These are phyloP conservation scores for Balanococcus diminutus DNA, from an alignment of 2,888 invertebrate genomes.

Conservation along the genomic window DNA sequence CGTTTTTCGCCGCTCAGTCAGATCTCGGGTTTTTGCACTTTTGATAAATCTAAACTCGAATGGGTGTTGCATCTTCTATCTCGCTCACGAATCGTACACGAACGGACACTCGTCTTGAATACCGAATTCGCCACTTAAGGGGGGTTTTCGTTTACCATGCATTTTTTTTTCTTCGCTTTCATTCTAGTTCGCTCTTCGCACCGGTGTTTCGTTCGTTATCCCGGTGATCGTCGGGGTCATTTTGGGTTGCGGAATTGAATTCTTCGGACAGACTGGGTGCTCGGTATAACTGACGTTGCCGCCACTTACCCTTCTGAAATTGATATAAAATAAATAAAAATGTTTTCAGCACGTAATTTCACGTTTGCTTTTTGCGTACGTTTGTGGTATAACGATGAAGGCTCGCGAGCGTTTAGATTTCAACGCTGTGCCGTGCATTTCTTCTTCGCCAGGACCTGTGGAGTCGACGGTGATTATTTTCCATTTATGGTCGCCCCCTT, in stretches of 20 bases:
- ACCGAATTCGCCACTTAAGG: slow-evolving; percentile 9
- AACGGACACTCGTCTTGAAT: slow-evolving; percentile 41
- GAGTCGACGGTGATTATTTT: neutral
- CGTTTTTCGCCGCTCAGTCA: neutral
- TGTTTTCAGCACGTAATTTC: slow-evolving; percentile 38
- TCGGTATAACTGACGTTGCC: slow-evolving; percentile 13
- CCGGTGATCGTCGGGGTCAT: neutral
- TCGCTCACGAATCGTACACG: neutral
- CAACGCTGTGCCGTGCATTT: neutral
- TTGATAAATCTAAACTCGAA: slow-evolving; percentile 42
- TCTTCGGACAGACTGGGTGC: neutral
- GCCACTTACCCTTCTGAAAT: neutral
- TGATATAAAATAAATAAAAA: slow-evolving; percentile 40
- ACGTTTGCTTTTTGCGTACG: neutral
- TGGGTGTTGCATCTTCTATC: neutral
- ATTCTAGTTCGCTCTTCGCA: neutral
- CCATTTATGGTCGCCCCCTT: neutral
- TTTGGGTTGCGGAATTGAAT: neutral
- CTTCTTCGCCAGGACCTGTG: neutral
- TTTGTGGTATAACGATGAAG: neutral
- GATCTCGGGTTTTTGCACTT: neutral
- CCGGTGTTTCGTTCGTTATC: neutral
- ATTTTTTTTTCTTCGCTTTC: neutral
- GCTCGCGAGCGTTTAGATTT: neutral
- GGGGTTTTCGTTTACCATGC: slow-evolving; percentile 1